Evolutionary conservation across 1,140 invertebrate genomes (phyloP), one percentile per base, ranked within the genome.

Genomic region (Hyles euphorbiae): DNA sequence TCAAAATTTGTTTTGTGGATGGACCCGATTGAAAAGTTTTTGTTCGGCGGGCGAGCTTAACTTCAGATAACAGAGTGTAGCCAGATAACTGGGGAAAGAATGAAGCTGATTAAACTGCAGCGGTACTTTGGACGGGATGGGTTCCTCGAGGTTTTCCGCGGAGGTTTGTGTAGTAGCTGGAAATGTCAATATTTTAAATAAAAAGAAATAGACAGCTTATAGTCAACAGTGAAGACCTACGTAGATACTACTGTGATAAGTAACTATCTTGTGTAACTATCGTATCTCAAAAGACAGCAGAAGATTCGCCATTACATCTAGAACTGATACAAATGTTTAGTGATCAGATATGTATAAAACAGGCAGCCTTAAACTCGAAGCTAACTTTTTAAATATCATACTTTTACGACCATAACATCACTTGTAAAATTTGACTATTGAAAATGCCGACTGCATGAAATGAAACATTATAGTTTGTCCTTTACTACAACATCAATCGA

Each of bases 11-110:
- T 40, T 40, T 40, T 8, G 8, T 40, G 22, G 22, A 40, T 52
- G 33, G 10, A 60, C 69, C 62, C 68, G 63, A 72, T 72, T 74
- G 67, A 72, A 74, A 72, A 75, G 61, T 75, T 75, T 61, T 58
- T 34, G 54, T 47, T 52, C 36, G 48, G 45, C 52, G 65, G 33
- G 56, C 53, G 58, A 58, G 53, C 47, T 58, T 67, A 67, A 72
- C 59, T 72, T 57, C 61, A 64, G 64, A 67, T 67, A 70, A 61
- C 55, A 49, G 44, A 44, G 53, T 9, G 40, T 46, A 36, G 47
- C 44, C 2, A 61, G 64, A 59, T 61, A 66, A 64, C 63, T 58
- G 60, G 46, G 63, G 58, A 68, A 72, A 68, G 65, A 70, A 68
- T 60, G 65, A 67, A 74, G 60, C 63, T 72, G 66, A 70, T 72